Base-by-base conservation (phyloP, 2,888 invertebrate genomes). In the Rhamnusium bicolor region DNA sequence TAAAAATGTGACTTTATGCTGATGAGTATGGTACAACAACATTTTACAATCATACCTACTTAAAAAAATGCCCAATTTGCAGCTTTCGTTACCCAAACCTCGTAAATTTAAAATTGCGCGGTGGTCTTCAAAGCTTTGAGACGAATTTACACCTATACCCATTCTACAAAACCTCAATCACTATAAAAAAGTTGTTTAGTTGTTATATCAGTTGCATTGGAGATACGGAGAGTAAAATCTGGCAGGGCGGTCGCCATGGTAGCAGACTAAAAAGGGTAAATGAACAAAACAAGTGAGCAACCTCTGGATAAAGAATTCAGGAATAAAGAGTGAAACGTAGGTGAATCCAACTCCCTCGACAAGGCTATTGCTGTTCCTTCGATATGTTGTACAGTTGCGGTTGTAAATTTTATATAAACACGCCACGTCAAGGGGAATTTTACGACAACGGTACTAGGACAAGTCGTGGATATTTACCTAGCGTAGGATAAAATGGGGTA, bases 181-280 rank as follows among this genome's bases (percentile, higher is more conserved):
- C n/a, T n/a, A n/a, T n/a, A n/a, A n/a, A n/a, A 70, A 70, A 56
- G 10, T 27, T 51, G 40, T 60, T 69, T 19, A 56, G 21, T 62
- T 63, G n/a, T 24, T 70, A 27, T 54, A 62, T 60, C 27, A 46
- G 54, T 24, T 18, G 40, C 47, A 63, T 70, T 10, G 29, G 40
- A n/a, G n/a, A n/a, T n/a, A n/a, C 27, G 27, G 53, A 63, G 27
- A 18, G 56, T 46, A 75, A 72, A 54, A 53, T 63, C 71, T 73
- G 75, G 71, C 66, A 67, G 60, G 74, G 60, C 79, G 78, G 81
- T 81, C 77, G 73, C 75, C 75, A 80, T 79, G 76, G 66, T 72
- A 68, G 71, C 76, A 73, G 73, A 71, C 75, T 69, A 2, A 65
- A 69, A 73, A 73, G 69, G 75, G 66, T 71, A 58, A 71, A 51